Base-by-base conservation (phyloP, 2,113 vertebrate genomes). In the Orcinus orca region DNA sequence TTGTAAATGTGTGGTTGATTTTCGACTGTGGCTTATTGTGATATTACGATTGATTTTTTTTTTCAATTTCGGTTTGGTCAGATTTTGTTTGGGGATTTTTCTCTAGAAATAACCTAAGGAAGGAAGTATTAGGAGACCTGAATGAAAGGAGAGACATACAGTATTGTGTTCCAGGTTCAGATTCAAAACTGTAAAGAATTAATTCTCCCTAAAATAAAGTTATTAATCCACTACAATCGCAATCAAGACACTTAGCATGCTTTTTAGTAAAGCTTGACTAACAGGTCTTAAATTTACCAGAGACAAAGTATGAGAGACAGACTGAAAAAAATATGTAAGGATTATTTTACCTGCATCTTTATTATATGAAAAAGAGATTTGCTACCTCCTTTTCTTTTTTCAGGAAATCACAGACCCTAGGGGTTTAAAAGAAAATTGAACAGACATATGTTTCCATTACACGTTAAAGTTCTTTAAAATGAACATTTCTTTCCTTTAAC, bases 401-500 rank as follows among this genome's bases (percentile, higher is more conserved):
- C 58, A 62, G 63, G 63, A 73, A 89, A 68, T 92, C 20, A 63
- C 41, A 44, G n/a, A 36, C 25, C 70, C 31, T 62, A 71, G 11
- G 50, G 13, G 7, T 36, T 29, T 90, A 29, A 87, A 76, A 53
- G 50, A 41, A 88, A 94, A 88, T 31, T 80, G 50, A 97, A 82
- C 15, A 65, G 36, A 73, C 70, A 62, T 38, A 86, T 20, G 6
- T 90, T 92, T 60, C 70, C 60, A 65, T 67, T 71, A 68, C 1
- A 14, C 60, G 88, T 85, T 80, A 81, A 88, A 94, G 41, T 77
- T 93, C 53, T 95, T 74, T 81, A 20, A 93, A 88, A 93, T 12
- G 8, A 36, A 63, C 25, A 44, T 18, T 91, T 94, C 44, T 96
- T 95, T 26, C 29, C 65, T 93, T 90, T 53, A 86, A 82, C 63